Evolutionary conservation across 2,888 invertebrate genomes (phyloP), one percentile per base, ranked within the genome.

Genomic region (Pantelozetes paolii): DNA sequence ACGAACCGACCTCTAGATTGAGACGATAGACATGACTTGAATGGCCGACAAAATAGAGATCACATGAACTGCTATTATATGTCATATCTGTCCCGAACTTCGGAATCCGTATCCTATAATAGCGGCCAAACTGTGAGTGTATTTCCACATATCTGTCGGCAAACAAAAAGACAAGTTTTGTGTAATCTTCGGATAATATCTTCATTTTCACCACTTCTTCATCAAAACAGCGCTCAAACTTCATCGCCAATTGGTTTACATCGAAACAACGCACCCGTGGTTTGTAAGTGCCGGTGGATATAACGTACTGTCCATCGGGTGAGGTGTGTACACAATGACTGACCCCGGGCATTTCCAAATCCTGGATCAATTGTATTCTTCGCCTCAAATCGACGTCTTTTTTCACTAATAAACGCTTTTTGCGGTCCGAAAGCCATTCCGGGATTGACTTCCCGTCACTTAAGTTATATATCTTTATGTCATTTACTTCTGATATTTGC

Each of bases 311-410:
- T 23, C 92, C 91, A 85, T 99, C 97, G 79, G 87, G 89, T 11
- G 97, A 92, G 77, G 93, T 87, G 80, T 88, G 86, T 30, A 99
- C 86, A 71, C 88, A 88, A 23, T 89, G 90, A 81, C 95, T 94
- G 0, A 98, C 87, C 70, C 89, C 93, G 32, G 99, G 98, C 99
- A 99, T 99, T 79, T 96, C 94, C 86, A 99, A 99, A 81, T 99
- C 99, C 84, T 99, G 99, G 78, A 99, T 92, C 57, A 99, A 87
- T 83, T 98, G 94, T 79, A 99, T 94, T 80, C 95, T 86, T 78
- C 91, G 87, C 78, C 94, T 86, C 69, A 97, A 86, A 81, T 95
- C 96, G 86, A 90, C 89, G 88, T 94, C 90, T 83, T 92, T 92
- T 82, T 92, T 92, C 71, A 91, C 85, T 76, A 94, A 84, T 9